Conservation (phyloP, 1,140 invertebrate species). For the Scaptomyza pallida region DNA sequence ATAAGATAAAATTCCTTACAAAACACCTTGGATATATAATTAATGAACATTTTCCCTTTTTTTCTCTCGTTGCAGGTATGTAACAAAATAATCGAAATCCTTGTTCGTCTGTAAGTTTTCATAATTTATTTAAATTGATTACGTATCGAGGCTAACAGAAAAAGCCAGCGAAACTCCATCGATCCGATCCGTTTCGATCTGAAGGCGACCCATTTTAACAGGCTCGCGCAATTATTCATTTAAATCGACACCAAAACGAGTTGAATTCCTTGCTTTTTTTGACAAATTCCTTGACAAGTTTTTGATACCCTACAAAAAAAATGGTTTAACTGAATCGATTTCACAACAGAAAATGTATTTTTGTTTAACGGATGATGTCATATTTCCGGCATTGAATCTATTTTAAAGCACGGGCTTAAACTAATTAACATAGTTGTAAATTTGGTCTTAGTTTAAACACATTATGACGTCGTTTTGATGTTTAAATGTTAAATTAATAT, state of each 20-base stretch:
- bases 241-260: constrained; percentile 62
- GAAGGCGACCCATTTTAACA: constrained; percentile 62
- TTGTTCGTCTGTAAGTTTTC: constrained; percentile 72
- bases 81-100: constrained; percentile 28
- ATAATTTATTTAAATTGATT: constrained; percentile 81
- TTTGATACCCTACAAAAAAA: constrained; percentile 9
- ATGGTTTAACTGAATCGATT: too few relatives aligned
- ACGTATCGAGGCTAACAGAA: constrained; percentile 39
- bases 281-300: not conserved
- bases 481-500: not conserved
- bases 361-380: not conserved
- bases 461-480: not conserved
- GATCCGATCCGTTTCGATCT: constrained; percentile 23
- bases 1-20: not conserved
- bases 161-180: constrained; percentile 52
- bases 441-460: not conserved
- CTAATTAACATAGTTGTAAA: constrained; percentile 6
- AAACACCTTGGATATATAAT: not conserved
- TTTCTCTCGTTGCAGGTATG: constrained; percentile 63
- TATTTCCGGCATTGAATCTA: constrained; percentile 1
- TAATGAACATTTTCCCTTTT: constrained; percentile 35
- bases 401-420: not conserved
- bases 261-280: constrained; percentile 32
- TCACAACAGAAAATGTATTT: not conserved
- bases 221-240: constrained; percentile 70